Conservation (phyloP, 2,797 vertebrate genomes). For the Sciurus carolinensis region DNA sequence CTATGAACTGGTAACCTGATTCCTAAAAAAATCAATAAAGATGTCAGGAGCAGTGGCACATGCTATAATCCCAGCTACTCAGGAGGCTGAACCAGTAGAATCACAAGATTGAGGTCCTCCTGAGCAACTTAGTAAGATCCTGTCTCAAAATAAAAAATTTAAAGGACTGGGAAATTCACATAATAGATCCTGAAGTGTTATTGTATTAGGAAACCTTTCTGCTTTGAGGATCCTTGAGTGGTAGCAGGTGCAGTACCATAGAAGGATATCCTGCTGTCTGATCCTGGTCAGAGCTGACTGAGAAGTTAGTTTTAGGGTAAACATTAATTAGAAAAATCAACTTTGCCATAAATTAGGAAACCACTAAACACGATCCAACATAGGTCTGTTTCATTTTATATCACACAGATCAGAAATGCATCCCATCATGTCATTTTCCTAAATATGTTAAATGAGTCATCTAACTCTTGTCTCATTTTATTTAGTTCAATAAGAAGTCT, state of each 20-base stretch:
- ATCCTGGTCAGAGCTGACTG: not conserved
- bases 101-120: no score
- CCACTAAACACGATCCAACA: not conserved
- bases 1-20: not conserved
- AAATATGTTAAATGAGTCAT: constrained; percentile 65
- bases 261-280: not conserved
- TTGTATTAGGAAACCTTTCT: not conserved
- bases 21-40: not conserved
- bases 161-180: not conserved
- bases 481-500: constrained; percentile 61
- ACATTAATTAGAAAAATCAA: constrained; percentile 64
- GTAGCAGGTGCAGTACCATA: not conserved
- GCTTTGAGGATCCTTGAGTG: not conserved
- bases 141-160: no score
- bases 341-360: constrained; percentile 7
- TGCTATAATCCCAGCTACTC: no score
- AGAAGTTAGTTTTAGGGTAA: constrained; percentile 65
- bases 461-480: constrained; percentile 66
- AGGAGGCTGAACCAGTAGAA: no score
- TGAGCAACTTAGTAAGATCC: no score
- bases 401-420: constrained; percentile 57
- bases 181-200: not conserved
- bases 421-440: constrained; percentile 61
- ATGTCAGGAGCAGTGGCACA: not conserved
- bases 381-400: constrained; percentile 57